phyloP scores from a whole-genome alignment of 1,140 invertebrate species.

The Stegodyphus mimosarum region DNA sequence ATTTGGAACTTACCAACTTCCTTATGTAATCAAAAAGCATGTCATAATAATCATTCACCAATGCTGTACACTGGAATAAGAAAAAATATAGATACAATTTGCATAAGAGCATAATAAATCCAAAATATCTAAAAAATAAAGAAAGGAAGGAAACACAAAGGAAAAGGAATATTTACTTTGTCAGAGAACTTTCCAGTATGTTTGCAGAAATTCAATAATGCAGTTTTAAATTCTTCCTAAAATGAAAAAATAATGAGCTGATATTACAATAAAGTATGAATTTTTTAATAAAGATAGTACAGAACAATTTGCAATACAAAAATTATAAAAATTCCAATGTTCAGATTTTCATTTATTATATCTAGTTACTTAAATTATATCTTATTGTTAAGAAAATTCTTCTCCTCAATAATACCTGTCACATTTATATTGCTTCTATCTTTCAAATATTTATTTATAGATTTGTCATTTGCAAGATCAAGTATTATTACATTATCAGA shows the following conservation, averaged over 20 bases:
- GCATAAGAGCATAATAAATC: background rate
- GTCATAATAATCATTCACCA: slow-evolving; percentile 83
- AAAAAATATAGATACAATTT: slow-evolving; percentile 23
- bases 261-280: background rate
- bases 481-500: too few species aligned
- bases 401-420: too few species aligned
- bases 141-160: background rate
- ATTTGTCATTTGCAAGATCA: too few species aligned
- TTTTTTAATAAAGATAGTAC: background rate
- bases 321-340: too few species aligned
- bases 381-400: too few species aligned
- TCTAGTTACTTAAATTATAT: too few species aligned
- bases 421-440: too few species aligned
- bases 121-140: background rate
- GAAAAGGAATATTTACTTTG: slow-evolving; percentile 66
- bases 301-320: too few species aligned
- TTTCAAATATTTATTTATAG: too few species aligned
- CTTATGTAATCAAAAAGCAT: slow-evolving; percentile 79
- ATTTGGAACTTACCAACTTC: slow-evolving; percentile 64
- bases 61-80: slow-evolving; percentile 72
- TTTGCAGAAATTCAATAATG: slow-evolving; percentile 78
- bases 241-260: background rate
- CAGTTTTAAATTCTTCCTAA: slow-evolving; percentile 60
- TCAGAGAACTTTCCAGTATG: slow-evolving; percentile 76
- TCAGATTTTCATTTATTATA: too few species aligned